Base-by-base conservation (phyloP, 2,888 invertebrate species). In the Drosophila kanekoi region DNA sequence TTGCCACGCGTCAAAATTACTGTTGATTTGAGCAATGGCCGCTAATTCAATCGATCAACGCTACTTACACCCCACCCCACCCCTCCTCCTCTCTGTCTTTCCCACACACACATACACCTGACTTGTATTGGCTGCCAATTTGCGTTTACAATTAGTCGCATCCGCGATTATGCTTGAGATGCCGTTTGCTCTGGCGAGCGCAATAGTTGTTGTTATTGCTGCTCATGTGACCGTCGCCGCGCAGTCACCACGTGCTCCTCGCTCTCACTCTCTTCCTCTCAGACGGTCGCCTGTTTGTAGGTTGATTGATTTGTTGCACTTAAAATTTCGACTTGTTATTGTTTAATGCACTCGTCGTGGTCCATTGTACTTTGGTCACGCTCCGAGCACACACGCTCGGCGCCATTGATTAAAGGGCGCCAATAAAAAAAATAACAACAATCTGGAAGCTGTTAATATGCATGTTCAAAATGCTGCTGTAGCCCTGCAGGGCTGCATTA, bases 1-100 rank as follows among this genome's bases (percentile, higher is more conserved):
- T 60, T 4, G 70, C 66, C 74, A 66, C 86, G 70, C 75, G 88
- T 59, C 75, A 41, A 33, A 59, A 48, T 64, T 57, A 48, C 48
- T 53, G 18, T 44, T 23, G 72, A 79, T 86, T 79, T 78, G 11
- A 20, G 23, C 64, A 79, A 61, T 57, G 38, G 47, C 57, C 67
- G 73, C 89, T 81, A 81, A 88, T 88, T 88, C 45, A 73, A 88
- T 83, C 72, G 70, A 87, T 84, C 77, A 88, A 83, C 69, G 65
- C 49, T 38, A 23, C 16, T 10, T 6, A 37, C 45, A n/a, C 60
- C 23, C 18, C 23, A 11, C 10, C 1, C 32, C 13, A 14, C 8
- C 8, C 45, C 41, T 8, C 23, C 23, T 8, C 23, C 28, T 8
- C 28, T 28, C 28, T 28, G 8, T 28, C 38, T 13, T 9, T n/a